Conservation (phyloP, 2,888 invertebrate genomes). For the Sturmia bella region DNA sequence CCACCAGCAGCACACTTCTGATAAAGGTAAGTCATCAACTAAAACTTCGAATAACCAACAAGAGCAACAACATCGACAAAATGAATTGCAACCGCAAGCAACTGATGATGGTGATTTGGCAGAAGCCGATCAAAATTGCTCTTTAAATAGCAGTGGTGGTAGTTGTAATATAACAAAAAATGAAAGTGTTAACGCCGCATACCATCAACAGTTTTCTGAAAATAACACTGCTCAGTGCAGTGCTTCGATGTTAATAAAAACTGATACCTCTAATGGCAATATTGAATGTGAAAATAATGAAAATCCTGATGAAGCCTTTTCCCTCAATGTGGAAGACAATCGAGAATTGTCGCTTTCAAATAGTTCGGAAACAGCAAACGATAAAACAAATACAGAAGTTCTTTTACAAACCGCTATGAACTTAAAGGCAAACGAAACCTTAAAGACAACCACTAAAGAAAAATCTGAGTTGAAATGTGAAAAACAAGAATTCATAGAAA, state of each 20-base stretch:
- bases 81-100: constrained; percentile 74
- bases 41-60: constrained; percentile 54
- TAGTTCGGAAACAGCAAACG: constrained; percentile 2
- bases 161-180: constrained; percentile 32
- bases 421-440: constrained; percentile 15
- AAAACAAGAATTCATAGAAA: constrained; percentile 56
- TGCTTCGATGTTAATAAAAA: constrained; percentile 48
- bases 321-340: constrained; percentile 30
- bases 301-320: constrained; percentile 76
- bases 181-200: constrained; percentile 18
- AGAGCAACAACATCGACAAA: constrained; percentile 41
- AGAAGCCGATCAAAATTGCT: constrained; percentile 90
- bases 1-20: constrained; percentile 39
- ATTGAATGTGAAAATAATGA: constrained; percentile 79
- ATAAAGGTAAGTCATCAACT: constrained; percentile 56
- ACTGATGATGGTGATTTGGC: constrained; percentile 88
- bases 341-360: constrained; percentile 6
- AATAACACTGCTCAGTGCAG: constrained; percentile 24
- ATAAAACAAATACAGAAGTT: neutral
- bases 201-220: constrained; percentile 37
- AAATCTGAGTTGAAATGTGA: constrained; percentile 54
- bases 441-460: constrained; percentile 23
- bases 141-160: constrained; percentile 70
- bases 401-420: constrained; percentile 24
- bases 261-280: constrained; percentile 29